Evolutionary conservation across 1,140 invertebrate species (phyloP), one percentile per base, ranked within the genome.

Genomic region (Aphaenogaster rudis): DNA sequence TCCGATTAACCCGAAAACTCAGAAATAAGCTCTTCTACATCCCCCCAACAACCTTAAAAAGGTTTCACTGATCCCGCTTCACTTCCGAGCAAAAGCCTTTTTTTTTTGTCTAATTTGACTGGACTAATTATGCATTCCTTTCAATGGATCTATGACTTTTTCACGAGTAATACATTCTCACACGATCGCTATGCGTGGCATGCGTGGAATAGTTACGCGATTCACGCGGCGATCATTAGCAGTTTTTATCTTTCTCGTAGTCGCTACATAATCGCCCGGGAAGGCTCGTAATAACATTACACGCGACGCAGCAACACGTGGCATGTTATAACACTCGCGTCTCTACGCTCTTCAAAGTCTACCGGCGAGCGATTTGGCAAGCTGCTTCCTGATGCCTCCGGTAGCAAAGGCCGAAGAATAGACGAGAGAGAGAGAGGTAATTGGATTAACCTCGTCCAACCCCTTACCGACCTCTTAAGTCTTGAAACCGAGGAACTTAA

Each of bases 251-350:
- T 84, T 84, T 39, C 28, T 4, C 28, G 17, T 45, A 13, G 21
- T 33, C 42, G n/a, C n/a, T 67, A 33, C 13, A 45, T 84, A 84
- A 84, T 76, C 42, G 42, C 11, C 36, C 11, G 36, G 48, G 50
- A 79, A 64, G 67, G 21, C 33, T 42, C 17, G 15, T 39, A 45
- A 33, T 42, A 87, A 66, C 17, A 64, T 39, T 69, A 67, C 48
- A 48, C 33, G 74, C 54, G 74, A 79, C 36, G 48, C 77, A 92
- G 91, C 92, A 92, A 92, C 91, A 92, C 90, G 92, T 92, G 92
- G 91, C 88, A 92, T 82, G 87, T 92, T 92, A 90, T 88, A 92
- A 91, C 50, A 81, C 64, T 88, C 52, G 85, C 81, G 42, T 52
- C 72, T 63, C 54, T 67, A 21, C 13, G 80, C 39, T 54, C 54